Evolutionary conservation across 1,140 invertebrate genomes (phyloP), one percentile per base, ranked within the genome.

Genomic region (Calycopis cecrops): DNA sequence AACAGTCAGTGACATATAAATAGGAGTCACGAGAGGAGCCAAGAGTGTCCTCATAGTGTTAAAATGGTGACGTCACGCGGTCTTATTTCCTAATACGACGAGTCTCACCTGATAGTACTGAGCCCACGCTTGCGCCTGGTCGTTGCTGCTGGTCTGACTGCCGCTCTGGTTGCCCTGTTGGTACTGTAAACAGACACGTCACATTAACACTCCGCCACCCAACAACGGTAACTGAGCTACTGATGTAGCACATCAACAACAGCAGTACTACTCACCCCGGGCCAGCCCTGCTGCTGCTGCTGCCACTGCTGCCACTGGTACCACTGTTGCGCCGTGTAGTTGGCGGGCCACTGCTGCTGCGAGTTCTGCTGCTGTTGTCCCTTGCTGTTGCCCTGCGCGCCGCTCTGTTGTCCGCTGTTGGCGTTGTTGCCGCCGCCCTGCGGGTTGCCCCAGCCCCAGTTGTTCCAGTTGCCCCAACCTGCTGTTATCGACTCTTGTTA

Each of bases 261-360:
- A 3, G 35, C 35, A 4, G 33, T 35, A 18, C 3, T n/a, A 56
- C 65, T 57, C 17, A 83, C 79, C 71, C 74, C 72, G 0, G 68
- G 73, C 79, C 79, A 81, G 51, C 66, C 67, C 60, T 81, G 80
- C 48, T 81, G 77, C 59, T 74, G 72, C 33, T 76, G 75, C 44
- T 83, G 79, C 80, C 80, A 84, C 68, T 84, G 80, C 65, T 84
- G 80, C 80, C 80, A 84, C 69, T 84, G 80, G 73, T 79, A 81
- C 80, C 80, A 84, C 70, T 84, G 80, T 65, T 81, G 80, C 49
- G 79, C 69, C 9, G 73, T 73, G 68, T 82, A 79, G 65, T 73
- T 71, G 60, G 51, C 65, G 28, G 70, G 65, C 76, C 78, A 81
- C 67, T 76, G 71, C 17, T 60, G 53, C 60, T 62, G 64, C 34